Evolutionary conservation across 2,113 vertebrate genomes (phyloP).

Genomic region (Phalacrocorax aristotelis): DNA sequence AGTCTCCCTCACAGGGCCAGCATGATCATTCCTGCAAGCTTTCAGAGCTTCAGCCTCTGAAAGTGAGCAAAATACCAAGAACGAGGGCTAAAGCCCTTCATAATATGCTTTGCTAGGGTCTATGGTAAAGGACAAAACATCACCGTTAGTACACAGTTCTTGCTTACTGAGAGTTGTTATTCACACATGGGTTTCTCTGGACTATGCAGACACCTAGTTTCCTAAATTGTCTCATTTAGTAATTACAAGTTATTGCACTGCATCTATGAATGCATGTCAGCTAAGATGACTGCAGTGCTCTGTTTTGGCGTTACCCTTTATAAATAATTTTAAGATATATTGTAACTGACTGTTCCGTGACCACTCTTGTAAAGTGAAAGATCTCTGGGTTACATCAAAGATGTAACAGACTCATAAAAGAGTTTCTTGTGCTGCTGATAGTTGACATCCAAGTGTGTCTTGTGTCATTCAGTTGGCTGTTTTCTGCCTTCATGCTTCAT

Average conservation of each 20-base stretch:
- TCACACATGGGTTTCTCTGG: background rate
- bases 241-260: background rate
- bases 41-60: background rate
- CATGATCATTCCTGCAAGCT: background rate
- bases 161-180: background rate
- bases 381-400: conserved; percentile 23
- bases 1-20: background rate
- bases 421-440: conserved; percentile 33
- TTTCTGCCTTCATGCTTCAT: conserved; percentile 65
- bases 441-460: conserved; percentile 48
- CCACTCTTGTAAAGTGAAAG: background rate
- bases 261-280: background rate
- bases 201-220: background rate
- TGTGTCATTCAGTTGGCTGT: conserved; percentile 48
- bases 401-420: conserved; percentile 28
- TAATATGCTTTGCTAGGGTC: background rate
- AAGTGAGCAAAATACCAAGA: background rate
- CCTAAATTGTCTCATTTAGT: background rate
- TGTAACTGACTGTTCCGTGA: background rate
- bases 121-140: background rate
- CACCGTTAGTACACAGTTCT: background rate
- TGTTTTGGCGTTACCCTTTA: background rate
- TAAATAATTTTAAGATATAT: background rate
- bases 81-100: background rate
- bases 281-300: background rate